Evolutionary conservation across 92 coral and sea anemone genomes (phyloP), one percentile per base, ranked within the genome.

Genomic region (Galaxea fascicularis): DNA sequence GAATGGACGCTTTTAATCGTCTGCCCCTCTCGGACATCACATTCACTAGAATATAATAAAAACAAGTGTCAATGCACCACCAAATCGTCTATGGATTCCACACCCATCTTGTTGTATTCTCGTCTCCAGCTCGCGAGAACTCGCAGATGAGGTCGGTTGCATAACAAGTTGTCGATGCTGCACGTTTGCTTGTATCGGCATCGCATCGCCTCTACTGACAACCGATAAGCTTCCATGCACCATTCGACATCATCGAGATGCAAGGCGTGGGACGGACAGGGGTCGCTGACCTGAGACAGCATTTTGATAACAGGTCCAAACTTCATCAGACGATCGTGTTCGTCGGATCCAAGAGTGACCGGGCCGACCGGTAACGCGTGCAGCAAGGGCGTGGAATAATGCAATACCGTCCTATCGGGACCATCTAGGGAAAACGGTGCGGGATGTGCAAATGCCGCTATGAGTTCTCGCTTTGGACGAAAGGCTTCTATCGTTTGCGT

Each of bases 161-260:
- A 45, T 5, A 18, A 3, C 30, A 71, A 24, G 29, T n/a, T 30
- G 13, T 71, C 75, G 0, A 44, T 46, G n/a, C n/a, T 13, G 4
- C 30, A 4, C 29, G 16, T 0, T 0, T 12, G 41, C 45, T 21
- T 45, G 18, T 8, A 0, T 3, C 56, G 75, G n/a, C 56, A 44
- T n/a, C 20, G 31, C 57, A n/a, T 45, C 10, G 15, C 57, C 21
- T 71, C 75, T 7, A 71, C 75, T 0, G 28, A 44, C 11, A 71
- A 15, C 1, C 75, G 57, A 45, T 41, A 71, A 8, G 18, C 52
- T 45, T 71, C 75, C 75, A 71, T 72, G 52, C 25, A 35, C 51
- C 22, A 35, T n/a, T 68, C 74, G 3, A 68, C 24, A 13, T 3
- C 12, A 13, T 35, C 74, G 26, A 68, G 52, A 26, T 20, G 20